Conservation (phyloP, 2,797 vertebrate species). For the Pseudopleuronectes americanus region DNA sequence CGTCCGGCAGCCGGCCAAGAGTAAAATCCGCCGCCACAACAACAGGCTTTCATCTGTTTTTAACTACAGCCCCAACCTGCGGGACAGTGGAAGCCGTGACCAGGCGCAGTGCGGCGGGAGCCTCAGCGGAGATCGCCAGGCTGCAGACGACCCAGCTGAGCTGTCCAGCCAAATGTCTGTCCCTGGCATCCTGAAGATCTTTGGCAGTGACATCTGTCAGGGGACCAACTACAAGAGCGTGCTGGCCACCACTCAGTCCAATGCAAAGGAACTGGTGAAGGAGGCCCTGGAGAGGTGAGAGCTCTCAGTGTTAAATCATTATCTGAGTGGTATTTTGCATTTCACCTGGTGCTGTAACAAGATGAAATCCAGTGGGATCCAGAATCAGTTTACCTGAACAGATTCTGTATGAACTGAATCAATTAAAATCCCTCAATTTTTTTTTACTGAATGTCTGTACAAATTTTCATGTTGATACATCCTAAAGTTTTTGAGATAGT, state of each 20-base stretch:
- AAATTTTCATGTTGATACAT: background rate
- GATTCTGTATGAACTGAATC: too few relatives aligned
- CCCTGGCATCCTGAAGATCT: conserved; percentile 87
- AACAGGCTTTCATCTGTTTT: conserved; percentile 83
- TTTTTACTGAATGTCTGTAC: background rate
- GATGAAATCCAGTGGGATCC: too few relatives aligned
- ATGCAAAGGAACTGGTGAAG: conserved; percentile 83
- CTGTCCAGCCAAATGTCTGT: conserved; percentile 83
- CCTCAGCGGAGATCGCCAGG: conserved; percentile 46
- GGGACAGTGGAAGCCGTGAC: conserved; percentile 36
- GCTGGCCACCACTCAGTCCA: conserved; percentile 83
- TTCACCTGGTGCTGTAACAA: background rate
- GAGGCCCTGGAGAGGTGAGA: conserved; percentile 85
- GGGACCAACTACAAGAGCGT: conserved; percentile 88
- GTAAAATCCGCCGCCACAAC: conserved; percentile 87
- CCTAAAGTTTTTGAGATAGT: too few relatives aligned
- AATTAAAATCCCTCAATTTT: too few relatives aligned
- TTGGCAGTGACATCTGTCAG: conserved; percentile 85
- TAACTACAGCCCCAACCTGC: conserved; percentile 76
- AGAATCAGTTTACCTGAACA: background rate
- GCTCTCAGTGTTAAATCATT: background rate
- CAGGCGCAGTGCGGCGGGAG: conserved; percentile 15
- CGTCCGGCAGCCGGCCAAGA: conserved; percentile 85
- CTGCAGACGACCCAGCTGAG: conserved; percentile 76
- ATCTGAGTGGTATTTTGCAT: background rate